A percentile compares a stretch with the other conserved stretches of the same genome.
phyloP scores from a whole-genome alignment of 2,797 vertebrate species.

The Myripristis murdjan region DNA sequence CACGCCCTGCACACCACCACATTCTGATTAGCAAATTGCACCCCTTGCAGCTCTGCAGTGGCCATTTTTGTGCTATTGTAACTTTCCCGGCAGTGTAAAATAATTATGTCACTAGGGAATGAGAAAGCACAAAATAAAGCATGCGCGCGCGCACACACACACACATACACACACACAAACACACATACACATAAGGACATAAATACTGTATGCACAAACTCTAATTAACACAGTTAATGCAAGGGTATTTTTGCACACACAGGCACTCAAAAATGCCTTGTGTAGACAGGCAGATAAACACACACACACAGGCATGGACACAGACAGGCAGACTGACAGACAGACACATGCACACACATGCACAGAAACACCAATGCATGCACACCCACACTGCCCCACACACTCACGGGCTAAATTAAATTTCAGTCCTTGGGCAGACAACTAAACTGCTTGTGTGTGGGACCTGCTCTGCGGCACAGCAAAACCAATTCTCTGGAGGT shows the following conservation, averaged over 20 bases:
- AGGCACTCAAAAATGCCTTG: conserved; percentile 52
- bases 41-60: conserved; percentile 9
- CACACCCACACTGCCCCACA: conserved; percentile 15
- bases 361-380: background rate
- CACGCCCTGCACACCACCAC: too few species aligned
- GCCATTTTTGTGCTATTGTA: conserved; percentile 59
- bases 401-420: conserved; percentile 83
- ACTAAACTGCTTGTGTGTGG: conserved; percentile 84
- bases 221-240: conserved; percentile 62
- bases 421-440: conserved; percentile 85
- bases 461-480: conserved; percentile 82
- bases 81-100: conserved; percentile 74
- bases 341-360: conserved; percentile 26
- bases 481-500: conserved; percentile 87
- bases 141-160: conserved; percentile 25
- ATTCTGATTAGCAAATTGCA: too few species aligned
- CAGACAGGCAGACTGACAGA: conserved; percentile 21
- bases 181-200: too few species aligned
- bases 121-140: conserved; percentile 64
- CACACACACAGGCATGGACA: conserved; percentile 33
- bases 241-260: conserved; percentile 51
- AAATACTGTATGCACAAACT: conserved; percentile 39
- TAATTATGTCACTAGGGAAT: conserved; percentile 73
- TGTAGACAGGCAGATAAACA: conserved; percentile 50
- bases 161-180: background rate